Evolutionary conservation across 2,113 vertebrate genomes (phyloP).

Genomic region (Kryptolebias marmoratus): DNA sequence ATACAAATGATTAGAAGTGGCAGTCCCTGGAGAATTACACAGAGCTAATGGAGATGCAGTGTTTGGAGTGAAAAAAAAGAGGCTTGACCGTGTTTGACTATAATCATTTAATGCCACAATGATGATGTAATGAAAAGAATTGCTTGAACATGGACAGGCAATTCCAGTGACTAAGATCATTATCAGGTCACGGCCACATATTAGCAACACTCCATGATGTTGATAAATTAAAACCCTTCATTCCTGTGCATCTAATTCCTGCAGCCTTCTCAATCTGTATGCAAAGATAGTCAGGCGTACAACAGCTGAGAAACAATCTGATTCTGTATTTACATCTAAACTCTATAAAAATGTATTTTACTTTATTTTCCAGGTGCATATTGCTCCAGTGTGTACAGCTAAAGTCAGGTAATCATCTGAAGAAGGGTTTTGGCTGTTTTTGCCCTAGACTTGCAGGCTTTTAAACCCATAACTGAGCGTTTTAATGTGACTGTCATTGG

Average conservation of each 20-base stretch:
- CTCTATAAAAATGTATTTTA: constrained; percentile 6
- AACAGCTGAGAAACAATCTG: not conserved
- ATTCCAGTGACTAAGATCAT: constrained; percentile 41
- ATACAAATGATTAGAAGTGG: constrained; percentile 53
- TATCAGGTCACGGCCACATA: constrained; percentile 53
- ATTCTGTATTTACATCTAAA: constrained; percentile 9
- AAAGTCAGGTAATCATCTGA: constrained; percentile 61
- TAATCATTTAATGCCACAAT: constrained; percentile 58
- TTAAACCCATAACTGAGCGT: constrained; percentile 40
- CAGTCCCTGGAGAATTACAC: constrained; percentile 30
- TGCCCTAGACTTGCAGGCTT: constrained; percentile 3
- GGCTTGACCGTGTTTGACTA: constrained; percentile 46
- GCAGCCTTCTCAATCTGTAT: not conserved
- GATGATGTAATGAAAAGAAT: constrained; percentile 48
- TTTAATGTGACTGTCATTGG: constrained; percentile 29
- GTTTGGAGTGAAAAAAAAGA: constrained; percentile 4
- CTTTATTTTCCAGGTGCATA: constrained; percentile 14
- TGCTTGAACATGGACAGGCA: constrained; percentile 35
- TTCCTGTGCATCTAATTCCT: not conserved
- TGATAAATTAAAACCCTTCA: constrained; percentile 34
- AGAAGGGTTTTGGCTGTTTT: constrained; percentile 40
- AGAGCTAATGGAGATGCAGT: constrained; percentile 50
- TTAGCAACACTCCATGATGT: constrained; percentile 15
- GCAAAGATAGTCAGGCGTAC: not conserved
- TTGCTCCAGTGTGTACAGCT: constrained; percentile 41